Percentiles rank a stretch among this genome's conserved stretches.
phyloP scores from a whole-genome alignment of 2,888 invertebrate species.

The Agapostemon virescens region DNA sequence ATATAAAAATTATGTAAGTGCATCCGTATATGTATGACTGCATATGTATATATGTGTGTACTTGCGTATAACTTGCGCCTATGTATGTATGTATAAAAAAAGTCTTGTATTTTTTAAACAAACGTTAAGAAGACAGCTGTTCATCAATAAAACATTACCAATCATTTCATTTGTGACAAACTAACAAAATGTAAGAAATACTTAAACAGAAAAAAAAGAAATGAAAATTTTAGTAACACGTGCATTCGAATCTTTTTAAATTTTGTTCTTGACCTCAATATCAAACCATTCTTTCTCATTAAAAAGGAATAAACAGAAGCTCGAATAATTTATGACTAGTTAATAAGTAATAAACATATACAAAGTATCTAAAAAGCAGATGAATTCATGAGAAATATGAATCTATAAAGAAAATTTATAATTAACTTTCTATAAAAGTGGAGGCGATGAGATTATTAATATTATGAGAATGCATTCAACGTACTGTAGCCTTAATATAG shows the following conservation, averaged over 20 bases:
- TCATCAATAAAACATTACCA: constrained; percentile 54
- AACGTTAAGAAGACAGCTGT: constrained; percentile 58
- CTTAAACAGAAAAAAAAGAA: constrained; percentile 31
- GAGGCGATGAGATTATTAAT: constrained; percentile 54
- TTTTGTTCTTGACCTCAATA: constrained; percentile 49
- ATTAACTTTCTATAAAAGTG: constrained; percentile 54
- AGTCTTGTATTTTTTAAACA: constrained; percentile 66
- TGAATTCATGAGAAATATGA: constrained; percentile 41
- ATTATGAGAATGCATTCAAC: constrained; percentile 52
- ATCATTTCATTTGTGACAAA: constrained; percentile 53
- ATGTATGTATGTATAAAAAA: constrained; percentile 67
- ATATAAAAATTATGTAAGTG: constrained; percentile 67
- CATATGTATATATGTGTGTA: constrained; percentile 62
- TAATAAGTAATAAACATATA: constrained; percentile 45
- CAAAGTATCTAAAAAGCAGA: constrained; percentile 38
- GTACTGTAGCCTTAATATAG: constrained; percentile 56
- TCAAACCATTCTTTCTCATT: constrained; percentile 35
- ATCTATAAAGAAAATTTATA: constrained; percentile 50
- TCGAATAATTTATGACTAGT: constrained; percentile 48
- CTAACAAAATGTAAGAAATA: constrained; percentile 47
- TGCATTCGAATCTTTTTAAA: constrained; percentile 38
- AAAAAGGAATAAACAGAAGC: background rate
- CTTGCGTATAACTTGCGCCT: constrained; percentile 64
- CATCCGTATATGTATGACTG: constrained; percentile 62
- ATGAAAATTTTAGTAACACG: constrained; percentile 44